Percentiles rank a stretch among this genome's conserved stretches.
Conservation (phyloP, 1,140 invertebrate species). For the Pteromalus puparum region DNA sequence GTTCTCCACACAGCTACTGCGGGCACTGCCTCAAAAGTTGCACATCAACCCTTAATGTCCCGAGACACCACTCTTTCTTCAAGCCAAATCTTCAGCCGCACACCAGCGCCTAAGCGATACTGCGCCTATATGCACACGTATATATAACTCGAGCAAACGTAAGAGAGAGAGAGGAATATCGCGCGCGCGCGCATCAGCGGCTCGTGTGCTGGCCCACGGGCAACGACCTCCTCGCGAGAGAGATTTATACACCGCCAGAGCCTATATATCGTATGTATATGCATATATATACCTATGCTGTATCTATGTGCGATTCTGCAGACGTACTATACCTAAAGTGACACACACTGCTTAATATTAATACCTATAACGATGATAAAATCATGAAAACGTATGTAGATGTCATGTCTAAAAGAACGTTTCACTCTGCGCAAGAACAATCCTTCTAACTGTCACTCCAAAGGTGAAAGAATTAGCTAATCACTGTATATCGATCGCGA, state of each 20-base stretch:
- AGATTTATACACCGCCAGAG: background rate
- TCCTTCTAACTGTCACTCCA: too few species aligned
- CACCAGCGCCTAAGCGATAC: background rate
- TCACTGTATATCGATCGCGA: too few species aligned
- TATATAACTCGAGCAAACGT: background rate
- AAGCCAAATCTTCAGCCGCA: background rate
- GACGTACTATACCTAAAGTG: background rate
- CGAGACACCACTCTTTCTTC: too few species aligned
- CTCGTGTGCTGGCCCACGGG: conserved; percentile 20
- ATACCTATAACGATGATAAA: too few species aligned
- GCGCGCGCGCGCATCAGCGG: background rate
- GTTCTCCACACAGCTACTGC: too few species aligned
- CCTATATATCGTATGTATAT: background rate
- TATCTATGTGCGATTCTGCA: background rate
- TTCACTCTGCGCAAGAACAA: too few species aligned
- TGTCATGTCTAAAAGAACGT: too few species aligned
- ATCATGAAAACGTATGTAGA: too few species aligned
- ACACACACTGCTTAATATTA: too few species aligned
- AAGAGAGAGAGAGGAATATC: background rate
- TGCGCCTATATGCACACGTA: background rate
- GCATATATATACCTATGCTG: background rate
- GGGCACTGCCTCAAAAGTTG: too few species aligned
- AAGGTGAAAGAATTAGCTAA: too few species aligned
- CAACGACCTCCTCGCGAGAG: conserved; percentile 51
- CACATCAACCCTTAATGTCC: too few species aligned